Conservation (phyloP, 1,140 invertebrate species). For the Drosophila trapezifrons region DNA sequence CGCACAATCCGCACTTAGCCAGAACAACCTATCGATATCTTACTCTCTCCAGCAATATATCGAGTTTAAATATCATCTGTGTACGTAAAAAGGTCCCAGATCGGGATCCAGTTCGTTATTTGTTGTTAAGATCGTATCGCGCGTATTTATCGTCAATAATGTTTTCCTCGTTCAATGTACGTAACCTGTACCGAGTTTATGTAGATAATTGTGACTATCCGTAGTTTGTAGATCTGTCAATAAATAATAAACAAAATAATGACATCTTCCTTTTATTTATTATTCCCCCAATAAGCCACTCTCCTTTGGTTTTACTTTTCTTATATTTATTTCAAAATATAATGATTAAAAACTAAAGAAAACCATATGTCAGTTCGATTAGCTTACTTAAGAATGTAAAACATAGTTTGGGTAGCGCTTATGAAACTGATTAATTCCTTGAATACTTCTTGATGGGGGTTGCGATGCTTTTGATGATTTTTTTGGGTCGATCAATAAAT, state of each 20-base stretch:
- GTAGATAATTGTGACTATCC: slow-evolving; percentile 60
- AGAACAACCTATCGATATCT: slow-evolving; percentile 34
- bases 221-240: slow-evolving; percentile 60
- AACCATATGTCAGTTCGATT: slow-evolving; percentile 73
- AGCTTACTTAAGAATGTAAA: slow-evolving; percentile 63
- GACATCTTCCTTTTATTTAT: slow-evolving; percentile 12
- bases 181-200: slow-evolving; percentile 61
- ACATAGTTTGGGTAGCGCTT: slow-evolving; percentile 35
- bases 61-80: slow-evolving; percentile 29
- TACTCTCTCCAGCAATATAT: slow-evolving; percentile 33
- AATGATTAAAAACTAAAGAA: slow-evolving; percentile 44
- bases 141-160: slow-evolving; percentile 31
- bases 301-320: slow-evolving; percentile 4
- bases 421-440: slow-evolving; percentile 61
- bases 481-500: slow-evolving; percentile 66
- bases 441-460: slow-evolving; percentile 54
- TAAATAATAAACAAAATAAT: slow-evolving; percentile 26
- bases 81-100: slow-evolving; percentile 40
- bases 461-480: slow-evolving; percentile 45
- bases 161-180: slow-evolving; percentile 48
- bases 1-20: slow-evolving; percentile 31
- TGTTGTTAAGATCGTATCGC: slow-evolving; percentile 48
- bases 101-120: slow-evolving; percentile 57
- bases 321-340: slow-evolving; percentile 72
- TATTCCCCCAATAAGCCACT: not conserved